Evolutionary conservation across 2,888 invertebrate genomes (phyloP).

Genomic region (Abscondita cerata): DNA sequence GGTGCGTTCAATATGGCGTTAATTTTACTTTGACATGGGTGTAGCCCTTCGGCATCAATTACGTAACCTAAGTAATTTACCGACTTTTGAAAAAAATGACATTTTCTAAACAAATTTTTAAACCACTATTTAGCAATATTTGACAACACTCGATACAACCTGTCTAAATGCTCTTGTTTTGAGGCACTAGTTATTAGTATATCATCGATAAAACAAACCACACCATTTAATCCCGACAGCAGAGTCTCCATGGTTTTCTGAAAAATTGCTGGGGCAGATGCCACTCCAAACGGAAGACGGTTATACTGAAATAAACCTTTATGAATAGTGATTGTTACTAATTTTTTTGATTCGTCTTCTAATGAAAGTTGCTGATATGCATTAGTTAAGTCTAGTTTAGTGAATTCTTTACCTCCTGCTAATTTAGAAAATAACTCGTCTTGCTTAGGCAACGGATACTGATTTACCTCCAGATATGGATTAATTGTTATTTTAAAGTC

Average conservation of each 20-base stretch:
- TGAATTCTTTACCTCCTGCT: slow-evolving; percentile 17
- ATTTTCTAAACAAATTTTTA: too few species aligned
- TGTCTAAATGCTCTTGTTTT: not conserved
- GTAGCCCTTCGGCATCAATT: slow-evolving; percentile 26
- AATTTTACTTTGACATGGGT: too few species aligned
- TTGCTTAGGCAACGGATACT: too few species aligned
- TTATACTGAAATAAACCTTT: too few species aligned
- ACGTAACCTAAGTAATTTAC: slow-evolving; percentile 30
- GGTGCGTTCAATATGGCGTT: slow-evolving; percentile 27
- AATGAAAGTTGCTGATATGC: slow-evolving; percentile 33
- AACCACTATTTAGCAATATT: slow-evolving; percentile 24
- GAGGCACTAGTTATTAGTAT: too few species aligned
- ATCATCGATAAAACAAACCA: slow-evolving; percentile 15
- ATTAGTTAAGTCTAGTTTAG: slow-evolving; percentile 34
- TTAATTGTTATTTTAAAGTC: too few species aligned
- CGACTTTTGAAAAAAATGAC: too few species aligned
- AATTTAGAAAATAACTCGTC: too few species aligned
- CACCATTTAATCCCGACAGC: slow-evolving; percentile 25
- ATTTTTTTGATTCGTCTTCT: slow-evolving; percentile 17
- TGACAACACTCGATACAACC: slow-evolving; percentile 21
- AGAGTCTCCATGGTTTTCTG: too few species aligned
- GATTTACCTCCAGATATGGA: too few species aligned
- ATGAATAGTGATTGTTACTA: slow-evolving; percentile 33
- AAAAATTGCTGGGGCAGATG: too few species aligned
- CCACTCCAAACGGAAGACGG: too few species aligned